phyloP scores from a whole-genome alignment of 2,797 vertebrate species.

The Todus mexicanus region DNA sequence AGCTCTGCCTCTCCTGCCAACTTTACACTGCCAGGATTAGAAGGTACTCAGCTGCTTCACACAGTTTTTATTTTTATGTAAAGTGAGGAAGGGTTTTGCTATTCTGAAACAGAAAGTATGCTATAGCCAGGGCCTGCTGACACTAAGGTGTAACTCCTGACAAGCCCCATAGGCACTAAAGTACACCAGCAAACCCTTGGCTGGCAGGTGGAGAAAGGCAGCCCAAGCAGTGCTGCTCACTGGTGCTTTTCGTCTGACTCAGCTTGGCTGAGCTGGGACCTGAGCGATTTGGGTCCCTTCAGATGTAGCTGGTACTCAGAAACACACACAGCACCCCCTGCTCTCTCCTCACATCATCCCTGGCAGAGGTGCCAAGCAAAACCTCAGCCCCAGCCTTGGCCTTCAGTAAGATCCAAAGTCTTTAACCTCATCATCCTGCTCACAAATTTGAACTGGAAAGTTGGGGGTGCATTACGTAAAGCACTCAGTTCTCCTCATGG shows the following conservation, averaged over 20 bases:
- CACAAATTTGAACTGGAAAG: not conserved
- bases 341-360: not conserved
- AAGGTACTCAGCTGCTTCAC: not conserved
- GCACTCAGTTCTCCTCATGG: accelerated
- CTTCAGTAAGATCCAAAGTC: not conserved
- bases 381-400: not conserved
- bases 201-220: not conserved
- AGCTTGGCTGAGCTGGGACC: not conserved
- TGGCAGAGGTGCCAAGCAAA: not conserved
- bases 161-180: accelerated
- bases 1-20: not conserved
- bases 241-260: not conserved
- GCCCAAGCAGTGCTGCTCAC: not conserved
- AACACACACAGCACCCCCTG: not conserved
- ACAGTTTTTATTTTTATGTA: not conserved
- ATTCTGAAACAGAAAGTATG: not conserved
- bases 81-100: not conserved
- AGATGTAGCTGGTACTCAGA: not conserved
- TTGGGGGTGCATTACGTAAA: accelerated
- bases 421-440: not conserved
- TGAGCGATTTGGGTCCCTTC: accelerated
- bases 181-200: not conserved
- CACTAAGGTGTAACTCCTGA: not conserved
- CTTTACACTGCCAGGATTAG: not conserved
- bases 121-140: not conserved